A percentile compares a stretch with the other conserved stretches of the same genome.
phyloP scores from a whole-genome alignment of 2,888 invertebrate species.

The Pollenia amentaria region DNA sequence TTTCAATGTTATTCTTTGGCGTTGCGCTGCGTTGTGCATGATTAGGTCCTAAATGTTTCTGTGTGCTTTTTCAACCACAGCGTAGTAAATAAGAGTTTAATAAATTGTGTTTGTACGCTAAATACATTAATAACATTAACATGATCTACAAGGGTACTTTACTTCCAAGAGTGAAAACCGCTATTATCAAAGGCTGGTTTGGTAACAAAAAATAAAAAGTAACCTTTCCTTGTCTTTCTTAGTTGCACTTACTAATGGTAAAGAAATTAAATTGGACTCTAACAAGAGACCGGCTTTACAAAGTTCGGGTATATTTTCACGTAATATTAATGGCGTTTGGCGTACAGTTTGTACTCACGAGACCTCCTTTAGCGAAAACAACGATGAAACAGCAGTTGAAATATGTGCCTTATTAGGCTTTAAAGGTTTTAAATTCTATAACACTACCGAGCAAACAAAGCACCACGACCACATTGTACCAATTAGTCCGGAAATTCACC shows the following conservation, averaged over 20 bases:
- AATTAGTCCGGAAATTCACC: constrained; percentile 79
- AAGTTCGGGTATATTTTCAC: constrained; percentile 87
- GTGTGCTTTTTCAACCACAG: background rate
- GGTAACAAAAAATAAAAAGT: too few relatives aligned
- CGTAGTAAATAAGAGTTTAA: too few relatives aligned
- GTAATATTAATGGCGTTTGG: constrained; percentile 88
- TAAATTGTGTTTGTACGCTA: too few relatives aligned
- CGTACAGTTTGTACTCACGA: constrained; percentile 87
- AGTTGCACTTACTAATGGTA: constrained; percentile 90
- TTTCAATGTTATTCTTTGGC: too few relatives aligned
- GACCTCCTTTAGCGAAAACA: constrained; percentile 76
- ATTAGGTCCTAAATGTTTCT: too few relatives aligned
- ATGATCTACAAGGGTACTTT: too few relatives aligned
- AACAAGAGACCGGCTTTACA: constrained; percentile 87
- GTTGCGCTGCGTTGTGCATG: too few relatives aligned
- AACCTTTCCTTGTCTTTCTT: constrained; percentile 76
- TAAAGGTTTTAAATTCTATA: constrained; percentile 80
- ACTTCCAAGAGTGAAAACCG: too few relatives aligned
- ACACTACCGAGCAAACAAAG: constrained; percentile 77
- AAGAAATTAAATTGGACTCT: constrained; percentile 86
- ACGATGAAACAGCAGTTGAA: constrained; percentile 85
- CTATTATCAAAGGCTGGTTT: too few relatives aligned
- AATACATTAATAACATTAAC: too few relatives aligned
- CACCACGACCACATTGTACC: constrained; percentile 75
- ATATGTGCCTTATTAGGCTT: constrained; percentile 90